Percentiles rank a stretch among this genome's conserved stretches.
phyloP scores from a whole-genome alignment of 2,888 invertebrate species.

The Dasypolia templi region DNA sequence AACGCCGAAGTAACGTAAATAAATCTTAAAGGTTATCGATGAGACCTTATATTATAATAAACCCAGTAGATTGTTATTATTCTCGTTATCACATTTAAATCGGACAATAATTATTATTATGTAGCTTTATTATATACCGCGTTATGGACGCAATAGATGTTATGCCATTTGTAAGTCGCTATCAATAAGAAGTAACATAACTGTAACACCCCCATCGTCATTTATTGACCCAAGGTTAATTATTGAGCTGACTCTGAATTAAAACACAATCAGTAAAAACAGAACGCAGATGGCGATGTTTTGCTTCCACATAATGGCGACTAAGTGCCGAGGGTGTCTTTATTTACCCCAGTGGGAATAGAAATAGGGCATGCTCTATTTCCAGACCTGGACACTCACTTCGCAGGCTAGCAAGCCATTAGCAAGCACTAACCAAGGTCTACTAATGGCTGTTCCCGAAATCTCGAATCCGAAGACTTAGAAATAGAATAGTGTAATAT shows the following conservation, averaged over 20 bases:
- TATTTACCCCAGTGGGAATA: background rate
- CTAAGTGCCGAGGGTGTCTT: constrained; percentile 6
- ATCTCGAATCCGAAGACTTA: background rate
- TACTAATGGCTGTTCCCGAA: background rate
- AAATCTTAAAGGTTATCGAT: background rate
- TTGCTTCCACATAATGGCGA: constrained; percentile 5
- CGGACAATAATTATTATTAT: background rate
- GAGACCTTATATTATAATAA: background rate
- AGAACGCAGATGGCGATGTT: background rate
- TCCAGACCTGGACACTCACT: background rate
- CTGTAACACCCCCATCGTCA: background rate
- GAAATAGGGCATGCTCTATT: constrained; percentile 1
- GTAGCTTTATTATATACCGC: background rate
- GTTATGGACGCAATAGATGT: background rate
- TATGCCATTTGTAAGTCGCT: background rate
- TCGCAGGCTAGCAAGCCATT: background rate
- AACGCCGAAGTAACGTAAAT: background rate
- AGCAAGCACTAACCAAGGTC: background rate
- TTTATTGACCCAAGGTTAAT: background rate
- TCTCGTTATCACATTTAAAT: constrained; percentile 1
- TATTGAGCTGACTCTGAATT: background rate
- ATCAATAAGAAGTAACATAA: background rate
- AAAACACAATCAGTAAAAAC: constrained; percentile 6
- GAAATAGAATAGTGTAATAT: background rate
- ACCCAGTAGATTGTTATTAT: background rate